A percentile compares a stretch with the other conserved stretches of the same genome.
phyloP scores from a whole-genome alignment of 2,113 vertebrate species.

The Halcyon malimbica region DNA sequence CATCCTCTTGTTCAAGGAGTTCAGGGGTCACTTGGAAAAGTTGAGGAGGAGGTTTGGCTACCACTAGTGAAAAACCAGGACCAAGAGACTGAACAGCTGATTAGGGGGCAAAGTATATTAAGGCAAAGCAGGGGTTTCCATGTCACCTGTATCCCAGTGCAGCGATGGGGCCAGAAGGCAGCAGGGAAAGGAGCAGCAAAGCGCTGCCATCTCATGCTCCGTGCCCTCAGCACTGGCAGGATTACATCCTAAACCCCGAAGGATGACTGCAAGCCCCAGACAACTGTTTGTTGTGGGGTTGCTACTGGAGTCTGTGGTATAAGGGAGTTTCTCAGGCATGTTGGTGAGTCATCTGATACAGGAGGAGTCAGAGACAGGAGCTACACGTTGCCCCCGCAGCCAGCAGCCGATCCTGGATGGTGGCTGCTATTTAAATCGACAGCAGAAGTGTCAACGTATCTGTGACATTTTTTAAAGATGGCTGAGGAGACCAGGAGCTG shows the following conservation, averaged over 20 bases:
- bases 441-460: slow-evolving; percentile 62
- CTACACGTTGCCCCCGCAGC: slow-evolving; percentile 34
- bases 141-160: neutral
- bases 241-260: slow-evolving; percentile 13
- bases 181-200: neutral
- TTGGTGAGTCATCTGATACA: slow-evolving; percentile 72
- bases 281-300: slow-evolving; percentile 81
- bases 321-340: slow-evolving; percentile 75
- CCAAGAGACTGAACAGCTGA: neutral
- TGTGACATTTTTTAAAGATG: slow-evolving; percentile 70
- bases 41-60: neutral
- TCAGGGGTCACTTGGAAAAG: neutral
- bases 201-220: neutral
- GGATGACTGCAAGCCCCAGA: neutral
- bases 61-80: neutral
- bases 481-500: slow-evolving; percentile 68
- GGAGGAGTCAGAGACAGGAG: slow-evolving; percentile 60
- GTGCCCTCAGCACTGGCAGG: slow-evolving; percentile 28
- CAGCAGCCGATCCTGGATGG: neutral
- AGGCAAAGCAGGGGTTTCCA: neutral
- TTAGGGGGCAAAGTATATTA: neutral
- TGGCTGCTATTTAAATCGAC: slow-evolving; percentile 77
- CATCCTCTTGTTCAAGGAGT: neutral
- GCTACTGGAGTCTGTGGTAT: slow-evolving; percentile 74
- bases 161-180: neutral